phyloP scores from a whole-genome alignment of 2,888 invertebrate species.

The Aquatica leii region DNA sequence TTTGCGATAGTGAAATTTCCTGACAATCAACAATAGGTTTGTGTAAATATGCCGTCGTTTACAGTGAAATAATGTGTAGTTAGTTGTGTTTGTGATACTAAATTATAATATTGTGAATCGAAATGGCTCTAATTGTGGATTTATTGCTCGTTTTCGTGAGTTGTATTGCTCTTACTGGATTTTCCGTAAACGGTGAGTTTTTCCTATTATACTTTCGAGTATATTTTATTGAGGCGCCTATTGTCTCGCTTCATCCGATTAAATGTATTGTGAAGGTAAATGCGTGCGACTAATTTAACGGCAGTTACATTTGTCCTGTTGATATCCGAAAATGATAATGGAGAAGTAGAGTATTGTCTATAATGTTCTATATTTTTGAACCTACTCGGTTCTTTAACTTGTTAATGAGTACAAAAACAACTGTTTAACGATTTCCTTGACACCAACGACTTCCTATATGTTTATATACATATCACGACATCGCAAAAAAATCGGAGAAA shows the following conservation, averaged over 20 bases:
- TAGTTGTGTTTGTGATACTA: slow-evolving; percentile 43
- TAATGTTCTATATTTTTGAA: too few species aligned
- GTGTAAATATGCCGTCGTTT: slow-evolving; percentile 41
- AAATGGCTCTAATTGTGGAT: slow-evolving; percentile 45
- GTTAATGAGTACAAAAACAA: too few species aligned
- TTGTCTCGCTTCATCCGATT: not conserved
- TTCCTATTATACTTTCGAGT: not conserved
- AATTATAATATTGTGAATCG: slow-evolving; percentile 39
- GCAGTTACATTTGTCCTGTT: too few species aligned
- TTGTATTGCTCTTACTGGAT: slow-evolving; percentile 25
- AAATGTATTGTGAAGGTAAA: too few species aligned
- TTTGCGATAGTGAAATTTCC: slow-evolving; percentile 42
- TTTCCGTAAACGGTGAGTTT: slow-evolving; percentile 29
- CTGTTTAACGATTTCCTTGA: too few species aligned
- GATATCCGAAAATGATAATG: too few species aligned
- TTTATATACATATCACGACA: too few species aligned
- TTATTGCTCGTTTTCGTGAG: slow-evolving; percentile 31
- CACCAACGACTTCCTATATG: too few species aligned
- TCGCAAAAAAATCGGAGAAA: too few species aligned
- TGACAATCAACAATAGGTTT: slow-evolving; percentile 43
- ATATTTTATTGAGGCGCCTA: slow-evolving; percentile 4
- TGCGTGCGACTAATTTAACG: too few species aligned
- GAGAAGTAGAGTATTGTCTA: too few species aligned
- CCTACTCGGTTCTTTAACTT: too few species aligned
- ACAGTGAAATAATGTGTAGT: slow-evolving; percentile 43